phyloP scores from a whole-genome alignment of 2,888 invertebrate genomes.

The Athalia cordata region DNA sequence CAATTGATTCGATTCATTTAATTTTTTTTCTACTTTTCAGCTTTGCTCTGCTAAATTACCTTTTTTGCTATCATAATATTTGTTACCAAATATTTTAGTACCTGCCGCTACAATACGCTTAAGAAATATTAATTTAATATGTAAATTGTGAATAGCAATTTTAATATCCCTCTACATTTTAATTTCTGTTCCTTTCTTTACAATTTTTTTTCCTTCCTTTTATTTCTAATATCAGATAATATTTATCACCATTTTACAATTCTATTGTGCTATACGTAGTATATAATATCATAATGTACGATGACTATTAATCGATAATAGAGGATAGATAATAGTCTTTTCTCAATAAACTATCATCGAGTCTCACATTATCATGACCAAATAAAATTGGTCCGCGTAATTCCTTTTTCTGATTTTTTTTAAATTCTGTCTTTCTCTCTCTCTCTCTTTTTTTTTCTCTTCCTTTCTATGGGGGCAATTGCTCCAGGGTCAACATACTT shows the following conservation, averaged over 20 bases:
- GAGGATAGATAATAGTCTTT: background rate
- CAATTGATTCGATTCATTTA: background rate
- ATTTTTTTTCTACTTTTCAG: background rate
- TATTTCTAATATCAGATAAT: background rate
- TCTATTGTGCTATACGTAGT: background rate
- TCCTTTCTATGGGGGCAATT: too few species aligned
- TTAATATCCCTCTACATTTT: slow-evolving; percentile 12
- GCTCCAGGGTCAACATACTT: too few species aligned
- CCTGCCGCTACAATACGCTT: background rate
- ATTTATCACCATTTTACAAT: background rate
- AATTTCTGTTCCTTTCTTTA: background rate
- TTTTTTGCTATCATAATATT: background rate
- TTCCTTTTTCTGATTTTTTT: too few species aligned
- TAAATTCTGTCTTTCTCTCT: too few species aligned
- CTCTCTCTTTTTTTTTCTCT: too few species aligned
- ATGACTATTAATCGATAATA: background rate
- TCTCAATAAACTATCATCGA: background rate
- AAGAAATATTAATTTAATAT: slow-evolving; percentile 10
- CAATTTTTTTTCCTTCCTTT: background rate
- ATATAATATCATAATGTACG: background rate
- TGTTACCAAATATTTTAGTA: background rate
- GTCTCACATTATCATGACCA: slow-evolving; percentile 6
- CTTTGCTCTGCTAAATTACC: background rate
- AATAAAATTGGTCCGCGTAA: slow-evolving; percentile 16
- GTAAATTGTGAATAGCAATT: slow-evolving; percentile 4